A percentile compares a stretch with the other conserved stretches of the same genome.
Conservation (phyloP, 2,797 vertebrate species). For the Hippocampus kuda region DNA sequence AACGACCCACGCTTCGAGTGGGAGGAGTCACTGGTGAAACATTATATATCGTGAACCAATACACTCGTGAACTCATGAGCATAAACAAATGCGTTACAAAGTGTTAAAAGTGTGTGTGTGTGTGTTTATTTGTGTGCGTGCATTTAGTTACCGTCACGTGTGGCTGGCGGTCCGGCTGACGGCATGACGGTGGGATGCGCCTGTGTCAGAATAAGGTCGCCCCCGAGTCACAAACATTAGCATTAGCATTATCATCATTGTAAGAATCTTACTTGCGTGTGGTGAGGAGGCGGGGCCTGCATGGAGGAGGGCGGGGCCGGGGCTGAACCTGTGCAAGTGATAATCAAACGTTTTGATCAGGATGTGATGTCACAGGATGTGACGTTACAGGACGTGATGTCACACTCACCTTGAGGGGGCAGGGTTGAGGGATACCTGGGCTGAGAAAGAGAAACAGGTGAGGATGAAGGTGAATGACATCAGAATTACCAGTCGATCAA, state of each 20-base stretch:
- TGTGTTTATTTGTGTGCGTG: not conserved
- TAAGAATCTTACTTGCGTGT: not conserved
- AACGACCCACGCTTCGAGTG: conserved; percentile 73
- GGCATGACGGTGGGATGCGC: not conserved
- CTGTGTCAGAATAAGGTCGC: not conserved
- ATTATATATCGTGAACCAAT: not conserved
- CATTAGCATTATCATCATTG: not conserved
- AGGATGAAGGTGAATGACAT: not conserved
- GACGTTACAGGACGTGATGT: not conserved
- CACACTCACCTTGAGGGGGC: not conserved
- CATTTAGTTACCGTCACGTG: not conserved
- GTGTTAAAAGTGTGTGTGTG: not conserved
- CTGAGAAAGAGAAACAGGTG: not conserved
- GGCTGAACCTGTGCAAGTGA: not conserved
- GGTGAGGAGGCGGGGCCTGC: conserved; percentile 1
- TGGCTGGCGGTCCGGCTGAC: not conserved
- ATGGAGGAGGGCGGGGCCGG: not conserved
- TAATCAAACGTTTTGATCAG: not conserved
- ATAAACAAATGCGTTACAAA: not conserved
- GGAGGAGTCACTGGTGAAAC: conserved; percentile 64
- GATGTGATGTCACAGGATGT: not conserved
- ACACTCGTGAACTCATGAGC: not conserved
- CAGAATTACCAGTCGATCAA: not conserved
- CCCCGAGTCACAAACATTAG: not conserved
- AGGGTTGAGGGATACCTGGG: not conserved